Evolutionary conservation across 2,113 vertebrate genomes (phyloP).

Genomic region (Paramormyrops kingsleyae): DNA sequence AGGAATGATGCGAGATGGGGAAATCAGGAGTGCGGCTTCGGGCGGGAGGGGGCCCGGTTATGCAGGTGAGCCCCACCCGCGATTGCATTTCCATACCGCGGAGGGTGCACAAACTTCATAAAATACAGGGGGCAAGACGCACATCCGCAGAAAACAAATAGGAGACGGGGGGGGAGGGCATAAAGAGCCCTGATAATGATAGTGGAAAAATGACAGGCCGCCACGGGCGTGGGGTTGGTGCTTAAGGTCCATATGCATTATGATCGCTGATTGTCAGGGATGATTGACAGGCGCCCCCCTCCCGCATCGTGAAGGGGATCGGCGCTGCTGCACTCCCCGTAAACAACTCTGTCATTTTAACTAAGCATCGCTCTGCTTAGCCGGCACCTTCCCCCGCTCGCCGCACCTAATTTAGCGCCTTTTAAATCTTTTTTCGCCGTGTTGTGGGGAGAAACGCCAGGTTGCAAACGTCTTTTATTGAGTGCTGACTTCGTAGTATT

Average conservation of each 20-base stretch:
- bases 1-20: constrained; percentile 40
- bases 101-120: not conserved
- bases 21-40: constrained; percentile 46
- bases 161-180: constrained; percentile 8
- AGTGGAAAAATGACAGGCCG: not conserved
- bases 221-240: constrained; percentile 1
- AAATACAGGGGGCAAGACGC: constrained; percentile 7
- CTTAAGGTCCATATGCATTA: constrained; percentile 48
- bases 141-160: not conserved
- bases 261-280: constrained; percentile 52
- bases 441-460: constrained; percentile 69
- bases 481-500: constrained; percentile 74
- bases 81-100: constrained; percentile 11
- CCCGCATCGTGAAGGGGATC: constrained; percentile 54
- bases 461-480: constrained; percentile 77
- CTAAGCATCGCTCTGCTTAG: constrained; percentile 69
- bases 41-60: constrained; percentile 27
- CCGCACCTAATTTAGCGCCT: constrained; percentile 72
- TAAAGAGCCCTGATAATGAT: constrained; percentile 40
- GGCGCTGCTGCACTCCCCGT: constrained; percentile 48
- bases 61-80: constrained; percentile 39
- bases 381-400: constrained; percentile 64
- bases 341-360: constrained; percentile 74
- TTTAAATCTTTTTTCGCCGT: constrained; percentile 69
- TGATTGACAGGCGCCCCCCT: constrained; percentile 26